Conservation (phyloP, 2,888 invertebrate species). For the Sympetrum striolatum region DNA sequence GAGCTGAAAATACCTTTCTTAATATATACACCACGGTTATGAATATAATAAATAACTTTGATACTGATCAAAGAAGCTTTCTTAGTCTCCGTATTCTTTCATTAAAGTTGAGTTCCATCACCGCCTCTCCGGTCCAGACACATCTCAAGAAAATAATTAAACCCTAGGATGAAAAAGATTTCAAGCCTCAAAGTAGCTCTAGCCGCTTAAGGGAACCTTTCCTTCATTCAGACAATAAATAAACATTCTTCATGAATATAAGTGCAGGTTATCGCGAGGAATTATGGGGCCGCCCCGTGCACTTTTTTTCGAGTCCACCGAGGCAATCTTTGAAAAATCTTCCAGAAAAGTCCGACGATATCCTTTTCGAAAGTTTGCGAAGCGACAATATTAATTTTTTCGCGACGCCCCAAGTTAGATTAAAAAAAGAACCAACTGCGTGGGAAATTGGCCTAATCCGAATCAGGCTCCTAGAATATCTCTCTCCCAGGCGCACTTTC, state of each 20-base stretch:
- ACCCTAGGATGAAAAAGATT: too few relatives aligned
- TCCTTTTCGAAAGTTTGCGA: not conserved
- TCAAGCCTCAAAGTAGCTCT: too few relatives aligned
- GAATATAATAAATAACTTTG: too few relatives aligned
- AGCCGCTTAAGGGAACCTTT: too few relatives aligned
- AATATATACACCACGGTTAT: too few relatives aligned
- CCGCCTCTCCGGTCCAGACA: too few relatives aligned
- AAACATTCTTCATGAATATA: conserved; percentile 10
- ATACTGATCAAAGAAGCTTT: too few relatives aligned
- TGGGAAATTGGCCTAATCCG: conserved; percentile 18
- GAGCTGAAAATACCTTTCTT: too few relatives aligned
- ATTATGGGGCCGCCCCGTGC: not conserved
- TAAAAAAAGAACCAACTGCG: not conserved
- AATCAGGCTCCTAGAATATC: not conserved
- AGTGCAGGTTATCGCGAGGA: not conserved
- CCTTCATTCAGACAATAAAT: not conserved
- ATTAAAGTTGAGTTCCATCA: too few relatives aligned
- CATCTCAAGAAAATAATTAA: too few relatives aligned
- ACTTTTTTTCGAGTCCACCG: not conserved
- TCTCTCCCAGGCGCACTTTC: not conserved
- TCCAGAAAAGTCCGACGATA: not conserved
- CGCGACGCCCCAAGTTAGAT: not conserved
- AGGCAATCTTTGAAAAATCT: conserved; percentile 18
- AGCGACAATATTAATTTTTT: not conserved
- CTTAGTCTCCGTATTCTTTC: too few relatives aligned